These are phyloP conservation scores for Leucozona laternaria DNA, from an alignment of 2,888 invertebrate genomes.

Conservation along the genomic window DNA sequence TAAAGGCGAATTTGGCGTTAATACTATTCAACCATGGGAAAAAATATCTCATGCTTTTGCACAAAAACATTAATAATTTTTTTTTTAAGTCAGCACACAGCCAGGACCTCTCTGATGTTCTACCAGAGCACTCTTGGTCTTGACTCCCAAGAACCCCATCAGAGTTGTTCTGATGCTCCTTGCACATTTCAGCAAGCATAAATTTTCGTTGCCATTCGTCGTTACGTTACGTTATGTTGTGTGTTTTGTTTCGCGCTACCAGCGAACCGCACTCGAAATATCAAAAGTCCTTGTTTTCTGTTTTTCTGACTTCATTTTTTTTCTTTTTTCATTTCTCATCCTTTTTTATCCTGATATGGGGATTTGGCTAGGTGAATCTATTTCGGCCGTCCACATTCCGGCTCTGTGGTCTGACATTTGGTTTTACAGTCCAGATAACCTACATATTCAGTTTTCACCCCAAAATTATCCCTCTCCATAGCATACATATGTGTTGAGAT, in stretches of 20 bases:
- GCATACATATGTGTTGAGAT: slow-evolving; percentile 50
- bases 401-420: slow-evolving; percentile 67
- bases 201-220: slow-evolving; percentile 57
- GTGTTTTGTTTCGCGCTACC: slow-evolving; percentile 57
- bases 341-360: not conserved
- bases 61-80: slow-evolving; percentile 38
- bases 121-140: not conserved
- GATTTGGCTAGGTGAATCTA: slow-evolving; percentile 60
- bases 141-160: not conserved
- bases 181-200: slow-evolving; percentile 44
- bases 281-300: slow-evolving; percentile 72
- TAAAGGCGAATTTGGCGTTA: slow-evolving; percentile 61
- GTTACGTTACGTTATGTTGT: no score
- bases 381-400: slow-evolving; percentile 55
- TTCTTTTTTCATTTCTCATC: slow-evolving; percentile 10
- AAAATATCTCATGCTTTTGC: slow-evolving; percentile 50
- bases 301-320: not conserved
- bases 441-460: slow-evolving; percentile 13
- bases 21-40: slow-evolving; percentile 58
- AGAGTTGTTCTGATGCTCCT: not conserved
- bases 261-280: slow-evolving; percentile 65
- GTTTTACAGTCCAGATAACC: slow-evolving; percentile 62
- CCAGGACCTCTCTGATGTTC: not conserved
- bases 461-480: not conserved
- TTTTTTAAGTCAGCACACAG: not conserved